Evolutionary conservation across 2,888 invertebrate genomes (phyloP).

Genomic region (Tetragnatha montana): DNA sequence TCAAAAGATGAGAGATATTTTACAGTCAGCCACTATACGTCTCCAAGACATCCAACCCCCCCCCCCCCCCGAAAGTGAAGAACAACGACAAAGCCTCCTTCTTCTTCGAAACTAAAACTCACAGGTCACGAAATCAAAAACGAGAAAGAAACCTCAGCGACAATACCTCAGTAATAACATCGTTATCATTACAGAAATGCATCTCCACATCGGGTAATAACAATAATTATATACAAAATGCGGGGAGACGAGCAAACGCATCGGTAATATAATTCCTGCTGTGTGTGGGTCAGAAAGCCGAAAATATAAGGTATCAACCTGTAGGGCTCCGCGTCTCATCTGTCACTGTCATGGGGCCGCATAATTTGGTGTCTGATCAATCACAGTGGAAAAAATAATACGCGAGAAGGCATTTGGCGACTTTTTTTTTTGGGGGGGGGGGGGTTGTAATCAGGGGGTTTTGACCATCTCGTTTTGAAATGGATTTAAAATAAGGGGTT

Average conservation of each 20-base stretch:
- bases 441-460: not conserved
- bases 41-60: no score
- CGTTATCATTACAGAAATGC: constrained; percentile 27
- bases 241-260: constrained; percentile 23
- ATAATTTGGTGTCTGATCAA: constrained; percentile 58
- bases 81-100: no score
- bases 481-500: no score
- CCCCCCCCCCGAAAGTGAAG: no score
- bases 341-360: constrained; percentile 54
- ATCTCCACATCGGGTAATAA: constrained; percentile 21
- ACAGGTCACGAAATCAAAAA: no score
- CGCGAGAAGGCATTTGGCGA: not conserved
- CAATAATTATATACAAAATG: constrained; percentile 33
- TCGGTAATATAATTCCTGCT: constrained; percentile 42
- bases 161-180: constrained; percentile 31
- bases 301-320: constrained; percentile 68
- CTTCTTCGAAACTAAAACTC: no score
- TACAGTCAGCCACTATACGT: no score
- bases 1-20: no score
- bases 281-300: constrained; percentile 40
- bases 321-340: constrained; percentile 22
- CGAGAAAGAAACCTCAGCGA: not conserved
- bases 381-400: constrained; percentile 28
- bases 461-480: not conserved
- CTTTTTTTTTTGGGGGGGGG: not conserved